Evolutionary conservation across 2,797 vertebrate species (phyloP).

Genomic region (Hydrolagus colliei): DNA sequence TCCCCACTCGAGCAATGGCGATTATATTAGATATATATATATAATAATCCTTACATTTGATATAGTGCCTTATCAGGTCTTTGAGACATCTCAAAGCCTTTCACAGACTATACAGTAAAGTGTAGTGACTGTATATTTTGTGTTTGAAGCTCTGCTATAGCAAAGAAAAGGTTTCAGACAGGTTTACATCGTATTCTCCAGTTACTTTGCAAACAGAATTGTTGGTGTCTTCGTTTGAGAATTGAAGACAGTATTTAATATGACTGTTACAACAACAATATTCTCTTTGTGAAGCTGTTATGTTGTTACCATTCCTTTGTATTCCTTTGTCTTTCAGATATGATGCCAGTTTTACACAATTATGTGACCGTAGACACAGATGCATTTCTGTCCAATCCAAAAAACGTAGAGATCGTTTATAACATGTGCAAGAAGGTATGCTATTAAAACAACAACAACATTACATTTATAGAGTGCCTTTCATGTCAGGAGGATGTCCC

Average conservation of each 20-base stretch:
- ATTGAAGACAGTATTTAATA: neutral
- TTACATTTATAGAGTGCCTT: neutral
- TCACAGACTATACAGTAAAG: too few species aligned
- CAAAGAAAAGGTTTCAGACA: too few species aligned
- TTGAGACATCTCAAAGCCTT: too few species aligned
- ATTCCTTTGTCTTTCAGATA: constrained; percentile 61
- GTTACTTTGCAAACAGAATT: too few species aligned
- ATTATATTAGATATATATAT: too few species aligned
- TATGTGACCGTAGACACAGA: constrained; percentile 91
- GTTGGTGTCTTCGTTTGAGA: neutral
- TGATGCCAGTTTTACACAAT: constrained; percentile 98
- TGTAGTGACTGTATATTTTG: too few species aligned
- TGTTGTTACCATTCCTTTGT: neutral
- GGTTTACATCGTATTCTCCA: too few species aligned
- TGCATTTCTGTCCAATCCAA: constrained; percentile 81
- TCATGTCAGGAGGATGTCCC: neutral
- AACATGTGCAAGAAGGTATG: constrained; percentile 95
- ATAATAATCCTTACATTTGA: too few species aligned
- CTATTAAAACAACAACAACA: neutral
- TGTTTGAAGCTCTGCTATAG: too few species aligned
- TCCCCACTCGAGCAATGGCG: too few species aligned
- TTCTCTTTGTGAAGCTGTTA: neutral
- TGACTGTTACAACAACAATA: neutral
- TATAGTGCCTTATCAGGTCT: too few species aligned
- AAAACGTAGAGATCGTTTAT: constrained; percentile 90